Percentiles rank a stretch among this genome's conserved stretches.
These are phyloP conservation scores for Syngnathus scovelli DNA, from an alignment of 2,113 vertebrate species.

Conservation along the genomic window DNA sequence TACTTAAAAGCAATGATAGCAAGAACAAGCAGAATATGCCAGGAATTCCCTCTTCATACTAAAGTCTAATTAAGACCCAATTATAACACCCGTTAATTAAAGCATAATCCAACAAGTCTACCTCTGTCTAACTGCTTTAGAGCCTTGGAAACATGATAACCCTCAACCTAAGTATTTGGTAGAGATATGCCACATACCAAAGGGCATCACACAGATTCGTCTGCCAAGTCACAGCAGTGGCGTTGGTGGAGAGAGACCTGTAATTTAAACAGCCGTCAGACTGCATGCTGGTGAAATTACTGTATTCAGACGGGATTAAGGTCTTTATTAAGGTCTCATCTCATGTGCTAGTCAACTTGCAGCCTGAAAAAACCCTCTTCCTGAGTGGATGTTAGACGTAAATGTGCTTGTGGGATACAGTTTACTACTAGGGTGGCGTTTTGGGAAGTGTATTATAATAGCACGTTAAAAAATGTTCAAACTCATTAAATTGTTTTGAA, in stretches of 20 bases:
- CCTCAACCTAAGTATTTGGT: slow-evolving; percentile 29
- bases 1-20: not conserved
- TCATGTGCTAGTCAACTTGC: slow-evolving; percentile 48
- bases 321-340: slow-evolving; percentile 37
- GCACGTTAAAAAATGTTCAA: not conserved
- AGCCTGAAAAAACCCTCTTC: slow-evolving; percentile 47
- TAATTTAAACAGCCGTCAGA: slow-evolving; percentile 66
- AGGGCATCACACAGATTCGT: slow-evolving; percentile 46
- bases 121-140: slow-evolving; percentile 9
- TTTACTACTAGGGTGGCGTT: not conserved
- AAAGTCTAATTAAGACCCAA: slow-evolving; percentile 37
- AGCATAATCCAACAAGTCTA: slow-evolving; percentile 27
- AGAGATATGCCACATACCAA: slow-evolving; percentile 49
- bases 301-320: slow-evolving; percentile 62
- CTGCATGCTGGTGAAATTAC: slow-evolving; percentile 60
- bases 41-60: slow-evolving; percentile 26
- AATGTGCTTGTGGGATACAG: slow-evolving; percentile 33
- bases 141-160: slow-evolving; percentile 6
- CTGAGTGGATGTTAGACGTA: slow-evolving; percentile 43
- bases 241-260: slow-evolving; percentile 42
- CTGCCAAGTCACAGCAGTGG: slow-evolving; percentile 42
- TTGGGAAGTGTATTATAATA: not conserved
- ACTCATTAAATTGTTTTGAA: not conserved
- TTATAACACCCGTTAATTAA: slow-evolving; percentile 51
- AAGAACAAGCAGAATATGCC: slow-evolving; percentile 14